Percentiles rank a stretch among this genome's conserved stretches.
Conservation (phyloP, 2,888 invertebrate genomes). For the Neria commutata region DNA sequence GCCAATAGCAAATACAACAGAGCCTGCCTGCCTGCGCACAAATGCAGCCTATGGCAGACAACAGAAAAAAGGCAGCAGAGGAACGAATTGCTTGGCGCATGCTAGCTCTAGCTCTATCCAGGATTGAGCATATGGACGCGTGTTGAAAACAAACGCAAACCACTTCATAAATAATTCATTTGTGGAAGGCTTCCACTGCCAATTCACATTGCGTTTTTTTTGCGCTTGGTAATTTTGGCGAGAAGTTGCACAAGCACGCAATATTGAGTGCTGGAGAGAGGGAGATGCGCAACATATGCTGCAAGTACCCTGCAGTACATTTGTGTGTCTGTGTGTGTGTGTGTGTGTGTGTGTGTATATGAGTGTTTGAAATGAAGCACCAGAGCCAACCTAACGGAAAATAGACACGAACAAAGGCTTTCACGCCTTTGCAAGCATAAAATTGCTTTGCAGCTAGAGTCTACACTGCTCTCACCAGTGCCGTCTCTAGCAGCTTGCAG, state of each 20-base stretch:
- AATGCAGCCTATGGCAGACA: no score
- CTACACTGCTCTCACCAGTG: neutral
- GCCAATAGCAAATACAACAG: no score
- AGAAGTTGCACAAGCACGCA: no score
- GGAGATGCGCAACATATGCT: conserved; percentile 49
- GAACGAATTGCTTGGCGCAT: no score
- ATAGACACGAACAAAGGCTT: conserved; percentile 56
- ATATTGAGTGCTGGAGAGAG: neutral
- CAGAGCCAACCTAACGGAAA: conserved; percentile 52
- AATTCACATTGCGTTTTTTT: conserved; percentile 17
- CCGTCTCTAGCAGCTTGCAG: neutral
- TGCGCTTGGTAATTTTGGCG: conserved; percentile 22
- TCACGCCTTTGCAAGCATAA: conserved; percentile 55
- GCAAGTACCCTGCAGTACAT: conserved; percentile 14
- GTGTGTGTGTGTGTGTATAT: no score
- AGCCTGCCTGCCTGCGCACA: no score
- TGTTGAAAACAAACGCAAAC: conserved; percentile 37
- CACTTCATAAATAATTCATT: conserved; percentile 63
- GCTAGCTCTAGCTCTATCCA: no score
- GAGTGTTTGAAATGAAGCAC: no score
- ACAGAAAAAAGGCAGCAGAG: no score
- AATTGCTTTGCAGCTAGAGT: conserved; percentile 43
- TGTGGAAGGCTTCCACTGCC: conserved; percentile 38
- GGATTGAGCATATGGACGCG: no score
- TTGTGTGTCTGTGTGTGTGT: no score